Base-by-base conservation (phyloP, 1,140 invertebrate species). In the Stegodyphus mimosarum region DNA sequence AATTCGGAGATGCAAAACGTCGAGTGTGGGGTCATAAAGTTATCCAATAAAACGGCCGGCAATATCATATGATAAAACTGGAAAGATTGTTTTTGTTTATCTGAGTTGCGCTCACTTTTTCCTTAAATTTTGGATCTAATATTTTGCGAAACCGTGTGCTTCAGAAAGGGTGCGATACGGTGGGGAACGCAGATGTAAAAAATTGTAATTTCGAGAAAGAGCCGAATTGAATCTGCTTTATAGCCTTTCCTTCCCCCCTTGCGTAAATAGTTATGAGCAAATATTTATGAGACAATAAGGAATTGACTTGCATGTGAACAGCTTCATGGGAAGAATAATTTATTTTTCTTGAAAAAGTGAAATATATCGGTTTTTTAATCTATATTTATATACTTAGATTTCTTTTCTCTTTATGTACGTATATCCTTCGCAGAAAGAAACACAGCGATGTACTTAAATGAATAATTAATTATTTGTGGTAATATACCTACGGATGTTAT, bases 1-100 rank as follows among this genome's bases (percentile, higher is more conserved):
- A 75, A 83, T 83, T 83, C 73, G 81, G 69, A 74, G 72, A 83
- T 83, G 81, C 81, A 83, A 83, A 83, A 75, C 72, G 81, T 75
- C 72, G 81, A 64, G 79, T 83, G 79, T 52, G 79, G 79, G 79
- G 63, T 75, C 81, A 83, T 83, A 83, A 83, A 83, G 81, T 75
- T 83, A 83, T 83, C 81, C 81, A 74, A 83, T 83, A 83, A 83
- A 83, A 69, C 70, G 71, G 79, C 71, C 60, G 70, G 70, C 79
- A 73, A 83, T 83, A 83, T 83, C 70, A 66, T 83, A 83, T 83
- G 79, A 83, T 83, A 83, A 72, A 72, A 83, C 70, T 69, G 72
- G 73, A 75, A 81, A 73, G 81, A 83, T 83, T 83, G 81, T 83
- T 83, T 83, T 83, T 80, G 78, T 72, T 72, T 79, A 17, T 67